Evolutionary conservation across 2,888 invertebrate species (phyloP), one percentile per base, ranked within the genome.

Genomic region (Phytoseiulus persimilis): DNA sequence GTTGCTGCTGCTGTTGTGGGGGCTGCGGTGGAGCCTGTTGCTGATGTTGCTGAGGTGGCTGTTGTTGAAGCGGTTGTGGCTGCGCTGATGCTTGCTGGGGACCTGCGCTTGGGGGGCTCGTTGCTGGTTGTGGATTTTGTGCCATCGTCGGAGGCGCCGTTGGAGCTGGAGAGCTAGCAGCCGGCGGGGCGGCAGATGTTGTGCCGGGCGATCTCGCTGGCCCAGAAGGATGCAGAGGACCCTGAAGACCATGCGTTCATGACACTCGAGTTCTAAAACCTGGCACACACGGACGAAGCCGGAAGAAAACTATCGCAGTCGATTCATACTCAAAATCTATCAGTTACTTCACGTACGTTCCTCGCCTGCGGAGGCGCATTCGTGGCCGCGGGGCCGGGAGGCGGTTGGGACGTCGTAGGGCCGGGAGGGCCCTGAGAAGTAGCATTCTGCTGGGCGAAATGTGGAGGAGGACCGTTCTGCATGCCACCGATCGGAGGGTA

Each of bases 371-470:
- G 65, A 23, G 65, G 65, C 28, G 18, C 65, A 23, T 23, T 23
- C 28, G 65, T 28, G 1, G 65, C 1, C 28, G 11, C 65, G 18
- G 65, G 65, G 28, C 65, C 65, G 1, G 65, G 65, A 65, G 65
- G 65, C 5, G 65, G 23, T 65, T 65, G 65, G 1, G 65, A 65
- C 1, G 1, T 28, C 23, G 65, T 1, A 32, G 91, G 91, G 89
- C 90, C 91, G 83, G 91, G 90, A 46, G 91, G 90, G 89, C 90
- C 90, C 39, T 39, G 83, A 31, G 90, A 90, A 83, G 89, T 91
- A 83, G 90, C 89, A 87, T 90, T 90, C 33, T 90, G 91, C 65
- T 87, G 87, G 83, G 45, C 65, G 83, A 45, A 87, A n/a, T 39
- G 39, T 11, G 87, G 87, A 28, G 87, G 87, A 32, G 87, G 87